Base-by-base conservation (phyloP, 2,797 vertebrate species). In the Enteromius trimaculatus region DNA sequence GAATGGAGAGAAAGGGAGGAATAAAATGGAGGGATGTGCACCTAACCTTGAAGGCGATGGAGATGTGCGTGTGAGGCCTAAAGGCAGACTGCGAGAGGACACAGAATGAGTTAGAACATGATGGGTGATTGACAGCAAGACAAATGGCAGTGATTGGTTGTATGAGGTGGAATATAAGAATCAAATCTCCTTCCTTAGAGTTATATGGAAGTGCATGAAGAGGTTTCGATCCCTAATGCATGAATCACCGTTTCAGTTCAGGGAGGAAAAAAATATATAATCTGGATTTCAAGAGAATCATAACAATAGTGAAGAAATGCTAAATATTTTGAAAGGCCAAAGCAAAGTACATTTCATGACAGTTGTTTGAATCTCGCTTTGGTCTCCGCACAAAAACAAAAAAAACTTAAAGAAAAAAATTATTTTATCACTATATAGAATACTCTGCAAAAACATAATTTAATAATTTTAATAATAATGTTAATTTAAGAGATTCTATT, bases 31-130 rank as follows among this genome's bases (percentile, higher is more conserved):
- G 60, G 68, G 81, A 82, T 77, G 70, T 44, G 85, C 78, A 39
- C 90, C 94, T 94, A 89, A 95, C 93, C 93, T 95, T 94, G 90
- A 93, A 94, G 75, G 91, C 84, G 89, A 91, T 83, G 84, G 90
- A 90, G 92, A 93, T 90, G 90, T 93, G 92, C 49, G 88, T 88
- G 85, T 92, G 91, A 88, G 91, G 89, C 92, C 93, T 93, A 92
- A 94, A 94, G 79, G 93, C 92, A 92, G 93, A 94, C 94, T 95
- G 92, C 77, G 82, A 91, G 91, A 92, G 84, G 92, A 88, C 88
- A 87, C 90, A 84, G 91, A 85, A 89, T 55, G 70, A 68, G 86
- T 94, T 93, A 93, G 88, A 76, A 92, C 86, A 91, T 83, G 83
- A 84, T 70, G 82, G 86, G 84, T 75, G 70, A 90, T 39, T 81